Conservation (phyloP, 2,888 invertebrate species). For the Yponomeuta evonymella region DNA sequence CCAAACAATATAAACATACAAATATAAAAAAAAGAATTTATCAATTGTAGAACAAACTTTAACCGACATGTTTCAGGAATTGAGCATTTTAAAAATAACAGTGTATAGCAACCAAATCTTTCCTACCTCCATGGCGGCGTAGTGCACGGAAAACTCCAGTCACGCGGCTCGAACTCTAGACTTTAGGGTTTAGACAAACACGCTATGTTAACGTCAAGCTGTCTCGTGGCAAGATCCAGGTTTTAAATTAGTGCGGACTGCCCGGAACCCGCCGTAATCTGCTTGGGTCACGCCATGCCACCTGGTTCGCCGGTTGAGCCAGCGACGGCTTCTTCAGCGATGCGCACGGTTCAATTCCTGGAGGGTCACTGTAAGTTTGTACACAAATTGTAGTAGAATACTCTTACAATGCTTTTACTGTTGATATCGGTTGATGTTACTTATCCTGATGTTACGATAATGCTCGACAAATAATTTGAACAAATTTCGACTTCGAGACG, state of each 20-base stretch:
- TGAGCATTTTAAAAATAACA: no score
- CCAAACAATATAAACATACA: no score
- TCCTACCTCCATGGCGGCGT: not conserved
- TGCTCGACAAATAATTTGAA: no score
- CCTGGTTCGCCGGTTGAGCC: constrained; percentile 22
- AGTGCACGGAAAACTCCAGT: constrained; percentile 10
- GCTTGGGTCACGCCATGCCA: constrained; percentile 53
- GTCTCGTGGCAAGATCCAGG: constrained; percentile 55
- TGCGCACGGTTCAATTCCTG: no score
- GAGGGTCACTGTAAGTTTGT: no score
- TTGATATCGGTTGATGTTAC: no score
- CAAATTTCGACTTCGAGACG: no score
- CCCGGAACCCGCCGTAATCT: constrained; percentile 48
- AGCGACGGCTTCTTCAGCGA: no score
- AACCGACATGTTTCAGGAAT: not conserved
- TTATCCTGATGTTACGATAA: no score
- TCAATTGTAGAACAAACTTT: not conserved
- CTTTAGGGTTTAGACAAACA: constrained; percentile 43
- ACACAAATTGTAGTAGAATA: no score
- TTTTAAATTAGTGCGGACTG: constrained; percentile 62
- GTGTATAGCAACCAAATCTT: not conserved
- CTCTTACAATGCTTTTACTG: no score
- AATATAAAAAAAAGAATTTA: no score
- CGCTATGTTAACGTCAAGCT: constrained; percentile 59
- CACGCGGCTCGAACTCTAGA: constrained; percentile 7